phyloP scores from a whole-genome alignment of 2,888 invertebrate genomes.

The Polyommatus icarus region DNA sequence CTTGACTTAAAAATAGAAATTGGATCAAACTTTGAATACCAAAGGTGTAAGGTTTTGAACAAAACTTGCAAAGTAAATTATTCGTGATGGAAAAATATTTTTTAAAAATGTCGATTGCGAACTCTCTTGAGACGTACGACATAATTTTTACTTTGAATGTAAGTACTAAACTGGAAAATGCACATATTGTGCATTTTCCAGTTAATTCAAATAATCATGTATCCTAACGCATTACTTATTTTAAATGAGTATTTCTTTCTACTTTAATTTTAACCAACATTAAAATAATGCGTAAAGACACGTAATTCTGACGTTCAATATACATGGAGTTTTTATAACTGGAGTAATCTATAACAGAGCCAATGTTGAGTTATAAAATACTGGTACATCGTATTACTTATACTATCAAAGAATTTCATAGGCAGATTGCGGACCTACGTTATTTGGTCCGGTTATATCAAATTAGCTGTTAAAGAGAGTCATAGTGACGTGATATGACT shows the following conservation, averaged over 20 bases:
- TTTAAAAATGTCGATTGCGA: not conserved
- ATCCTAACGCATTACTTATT: not conserved
- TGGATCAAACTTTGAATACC: not conserved
- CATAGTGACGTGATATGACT: no score
- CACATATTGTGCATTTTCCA: no score
- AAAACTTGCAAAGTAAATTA: not conserved
- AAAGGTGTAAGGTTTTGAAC: not conserved
- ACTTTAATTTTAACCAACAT: not conserved
- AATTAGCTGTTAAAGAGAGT: no score
- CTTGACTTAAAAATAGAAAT: not conserved
- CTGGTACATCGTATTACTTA: not conserved
- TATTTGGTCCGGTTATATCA: not conserved
- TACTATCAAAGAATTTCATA: not conserved
- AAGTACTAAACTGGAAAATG: no score
- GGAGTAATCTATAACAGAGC: not conserved
- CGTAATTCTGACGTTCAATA: not conserved
- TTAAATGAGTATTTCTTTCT: not conserved
- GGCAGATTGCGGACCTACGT: not conserved
- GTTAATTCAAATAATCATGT: not conserved
- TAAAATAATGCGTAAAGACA: not conserved
- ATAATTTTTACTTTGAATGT: not conserved
- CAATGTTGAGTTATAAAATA: not conserved
- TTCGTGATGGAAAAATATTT: not conserved
- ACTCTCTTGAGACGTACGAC: not conserved
- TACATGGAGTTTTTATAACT: not conserved